Evolutionary conservation across 1,140 invertebrate genomes (phyloP).

Genomic region (Heliconius eleuchia): DNA sequence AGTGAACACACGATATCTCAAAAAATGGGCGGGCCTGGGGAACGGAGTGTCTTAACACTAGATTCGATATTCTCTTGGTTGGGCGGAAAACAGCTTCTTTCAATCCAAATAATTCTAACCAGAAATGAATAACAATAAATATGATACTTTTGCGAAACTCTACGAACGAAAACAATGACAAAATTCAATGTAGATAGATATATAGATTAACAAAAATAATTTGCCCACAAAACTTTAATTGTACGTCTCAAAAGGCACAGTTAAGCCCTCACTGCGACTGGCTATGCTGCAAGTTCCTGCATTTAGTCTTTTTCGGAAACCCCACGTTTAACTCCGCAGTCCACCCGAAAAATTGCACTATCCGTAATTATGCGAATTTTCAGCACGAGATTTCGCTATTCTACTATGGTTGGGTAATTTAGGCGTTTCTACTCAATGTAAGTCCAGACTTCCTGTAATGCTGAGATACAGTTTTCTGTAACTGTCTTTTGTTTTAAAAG

Average conservation of each 20-base stretch:
- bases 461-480: neutral
- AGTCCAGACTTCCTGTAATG: conserved; percentile 1
- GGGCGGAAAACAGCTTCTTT: no score
- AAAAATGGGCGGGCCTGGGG: neutral
- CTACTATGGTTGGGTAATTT: neutral
- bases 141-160: no score
- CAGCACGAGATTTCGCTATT: conserved; percentile 16
- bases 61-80: neutral
- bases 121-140: no score
- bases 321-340: conserved; percentile 51
- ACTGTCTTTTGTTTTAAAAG: neutral
- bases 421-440: neutral
- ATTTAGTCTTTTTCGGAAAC: conserved; percentile 45
- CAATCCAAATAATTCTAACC: no score
- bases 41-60: neutral
- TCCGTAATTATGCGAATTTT: conserved; percentile 64
- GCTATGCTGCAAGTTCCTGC: conserved; percentile 22
- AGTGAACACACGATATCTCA: no score
- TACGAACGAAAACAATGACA: neutral
- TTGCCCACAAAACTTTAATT: conserved; percentile 4
- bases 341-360: conserved; percentile 64
- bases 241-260: conserved; percentile 14
- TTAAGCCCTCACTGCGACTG: neutral
- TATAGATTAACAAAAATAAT: conserved; percentile 1
- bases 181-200: neutral